A percentile compares a stretch with the other conserved stretches of the same genome.
Conservation (phyloP, 2,888 invertebrate species). For the Cactoblastis cactorum region DNA sequence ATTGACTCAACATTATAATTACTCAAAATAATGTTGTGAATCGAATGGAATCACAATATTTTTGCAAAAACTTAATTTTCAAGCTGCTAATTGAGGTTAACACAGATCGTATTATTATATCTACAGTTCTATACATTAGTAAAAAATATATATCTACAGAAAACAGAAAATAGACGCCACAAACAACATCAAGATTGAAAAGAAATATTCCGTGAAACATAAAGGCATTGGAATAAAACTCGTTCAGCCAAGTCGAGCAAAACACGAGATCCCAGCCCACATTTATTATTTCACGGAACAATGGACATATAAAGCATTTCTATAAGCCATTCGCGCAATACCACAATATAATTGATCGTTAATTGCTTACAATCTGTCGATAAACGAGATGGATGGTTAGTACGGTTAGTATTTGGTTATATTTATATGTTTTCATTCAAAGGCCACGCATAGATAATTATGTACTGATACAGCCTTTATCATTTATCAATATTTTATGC, state of each 20-base stretch:
- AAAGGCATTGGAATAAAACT: slow-evolving; percentile 21
- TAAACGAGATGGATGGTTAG: slow-evolving; percentile 33
- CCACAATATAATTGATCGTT: slow-evolving; percentile 28
- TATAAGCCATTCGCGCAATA: slow-evolving; percentile 63
- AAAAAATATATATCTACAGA: background rate
- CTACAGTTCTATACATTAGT: background rate
- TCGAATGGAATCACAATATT: no score
- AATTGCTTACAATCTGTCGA: slow-evolving; percentile 31
- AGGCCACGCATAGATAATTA: background rate
- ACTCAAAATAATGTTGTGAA: no score
- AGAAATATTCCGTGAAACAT: slow-evolving; percentile 25
- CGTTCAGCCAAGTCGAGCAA: background rate
- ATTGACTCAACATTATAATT: no score
- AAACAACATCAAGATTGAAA: slow-evolving; percentile 9
- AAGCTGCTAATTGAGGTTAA: no score
- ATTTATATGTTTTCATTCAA: background rate
- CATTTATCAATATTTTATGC: background rate
- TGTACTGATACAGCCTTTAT: background rate
- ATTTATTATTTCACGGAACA: slow-evolving; percentile 67
- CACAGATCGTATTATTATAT: no score
- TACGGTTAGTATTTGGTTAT: slow-evolving; percentile 24
- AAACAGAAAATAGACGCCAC: background rate
- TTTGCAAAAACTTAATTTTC: no score
- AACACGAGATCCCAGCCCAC: slow-evolving; percentile 27
- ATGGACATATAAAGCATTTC: slow-evolving; percentile 69